A percentile compares a stretch with the other conserved stretches of the same genome.
phyloP scores from a whole-genome alignment of 2,797 vertebrate species.

The Manis javanica region DNA sequence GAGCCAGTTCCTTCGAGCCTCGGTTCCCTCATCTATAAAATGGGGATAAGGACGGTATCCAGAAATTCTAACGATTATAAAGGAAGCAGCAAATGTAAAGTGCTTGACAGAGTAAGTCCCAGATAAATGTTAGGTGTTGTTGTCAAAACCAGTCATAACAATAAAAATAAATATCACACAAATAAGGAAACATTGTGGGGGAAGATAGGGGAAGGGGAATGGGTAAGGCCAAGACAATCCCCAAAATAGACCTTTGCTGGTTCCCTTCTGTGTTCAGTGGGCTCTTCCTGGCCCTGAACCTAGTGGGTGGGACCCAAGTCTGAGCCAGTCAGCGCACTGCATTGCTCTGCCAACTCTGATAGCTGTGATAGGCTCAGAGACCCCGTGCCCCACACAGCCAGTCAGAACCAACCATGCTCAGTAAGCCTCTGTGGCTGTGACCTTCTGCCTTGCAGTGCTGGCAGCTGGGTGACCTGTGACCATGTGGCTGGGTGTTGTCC shows the following conservation, averaged over 20 bases:
- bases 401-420: neutral
- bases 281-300: neutral
- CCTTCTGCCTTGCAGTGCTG: neutral
- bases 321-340: neutral
- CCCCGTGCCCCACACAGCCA: neutral
- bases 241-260: neutral
- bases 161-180: neutral
- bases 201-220: neutral
- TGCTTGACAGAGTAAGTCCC: neutral
- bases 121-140: neutral
- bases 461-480: rapidly evolving
- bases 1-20: neutral
- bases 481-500: neutral
- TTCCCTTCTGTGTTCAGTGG: neutral
- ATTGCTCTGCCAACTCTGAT: neutral
- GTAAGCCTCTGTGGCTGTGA: neutral
- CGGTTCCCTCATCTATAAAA: neutral
- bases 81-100: neutral
- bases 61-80: neutral
- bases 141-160: neutral
- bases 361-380: neutral
- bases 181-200: neutral
- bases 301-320: neutral
- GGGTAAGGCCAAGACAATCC: neutral
- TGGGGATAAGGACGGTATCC: neutral